A percentile compares a stretch with the other conserved stretches of the same genome.
Evolutionary conservation across 2,113 vertebrate genomes (phyloP).

Genomic region (Cichladusa arquata): DNA sequence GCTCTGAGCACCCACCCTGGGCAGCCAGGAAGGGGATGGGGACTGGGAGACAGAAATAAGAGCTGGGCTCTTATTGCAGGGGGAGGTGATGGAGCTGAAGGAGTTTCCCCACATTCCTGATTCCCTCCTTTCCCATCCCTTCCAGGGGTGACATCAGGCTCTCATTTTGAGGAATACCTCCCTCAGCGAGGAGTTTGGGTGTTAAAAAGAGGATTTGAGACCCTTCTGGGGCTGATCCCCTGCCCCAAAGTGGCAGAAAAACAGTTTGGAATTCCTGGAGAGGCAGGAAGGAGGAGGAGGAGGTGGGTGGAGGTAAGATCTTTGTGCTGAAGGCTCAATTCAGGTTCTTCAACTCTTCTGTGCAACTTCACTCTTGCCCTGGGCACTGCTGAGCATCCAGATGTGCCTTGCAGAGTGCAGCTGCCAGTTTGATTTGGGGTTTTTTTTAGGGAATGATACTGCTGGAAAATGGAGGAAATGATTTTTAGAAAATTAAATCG

Average conservation of each 20-base stretch:
- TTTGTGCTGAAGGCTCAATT: background rate
- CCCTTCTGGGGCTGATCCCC: background rate
- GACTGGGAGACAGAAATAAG: background rate
- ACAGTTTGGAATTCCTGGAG: background rate
- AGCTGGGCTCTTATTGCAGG: background rate
- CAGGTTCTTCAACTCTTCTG: background rate
- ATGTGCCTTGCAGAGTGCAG: background rate
- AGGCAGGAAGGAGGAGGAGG: background rate
- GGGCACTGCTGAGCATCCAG: background rate
- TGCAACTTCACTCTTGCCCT: background rate
- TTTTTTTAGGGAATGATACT: too few relatives aligned
- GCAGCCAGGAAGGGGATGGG: background rate
- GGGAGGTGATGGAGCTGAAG: background rate
- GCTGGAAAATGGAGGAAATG: background rate
- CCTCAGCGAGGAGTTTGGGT: rapidly evolving
- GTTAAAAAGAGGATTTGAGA: background rate
- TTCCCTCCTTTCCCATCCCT: background rate
- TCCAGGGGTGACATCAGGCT: background rate
- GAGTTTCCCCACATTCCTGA: background rate
- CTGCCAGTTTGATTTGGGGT: background rate
- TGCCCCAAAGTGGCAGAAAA: background rate
- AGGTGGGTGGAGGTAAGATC: background rate
- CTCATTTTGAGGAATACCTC: background rate
- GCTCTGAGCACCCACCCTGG: background rate
- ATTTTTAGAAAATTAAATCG: background rate